Percentiles rank a stretch among this genome's conserved stretches.
Evolutionary conservation across 2,797 vertebrate genomes (phyloP).

Genomic region (Chaenodraco wilsoni): DNA sequence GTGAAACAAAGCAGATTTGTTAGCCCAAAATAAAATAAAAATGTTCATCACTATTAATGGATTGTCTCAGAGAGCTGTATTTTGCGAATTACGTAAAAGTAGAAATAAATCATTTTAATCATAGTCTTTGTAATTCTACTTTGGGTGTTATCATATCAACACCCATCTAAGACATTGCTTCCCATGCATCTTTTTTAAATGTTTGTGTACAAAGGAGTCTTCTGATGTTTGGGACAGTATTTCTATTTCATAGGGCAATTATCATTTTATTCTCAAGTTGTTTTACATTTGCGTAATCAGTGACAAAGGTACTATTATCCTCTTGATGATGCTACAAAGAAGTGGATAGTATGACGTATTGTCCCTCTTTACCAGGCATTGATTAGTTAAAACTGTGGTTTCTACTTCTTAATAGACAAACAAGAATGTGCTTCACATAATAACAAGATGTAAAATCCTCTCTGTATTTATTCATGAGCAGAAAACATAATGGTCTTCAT

Average conservation of each 20-base stretch:
- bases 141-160: slow-evolving; percentile 16
- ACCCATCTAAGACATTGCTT: slow-evolving; percentile 1
- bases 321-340: slow-evolving; percentile 18
- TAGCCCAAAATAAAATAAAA: neutral
- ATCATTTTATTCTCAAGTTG: slow-evolving; percentile 40
- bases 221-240: slow-evolving; percentile 12
- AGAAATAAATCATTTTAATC: slow-evolving; percentile 16
- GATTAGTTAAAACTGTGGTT: slow-evolving; percentile 29
- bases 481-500: slow-evolving; percentile 14
- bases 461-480: slow-evolving; percentile 34
- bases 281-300: slow-evolving; percentile 24
- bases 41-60: neutral
- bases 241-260: slow-evolving; percentile 34
- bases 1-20: neutral
- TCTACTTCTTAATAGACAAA: slow-evolving; percentile 26
- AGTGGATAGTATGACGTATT: slow-evolving; percentile 40
- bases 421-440: slow-evolving; percentile 29
- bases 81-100: neutral
- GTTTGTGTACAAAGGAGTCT: slow-evolving; percentile 23
- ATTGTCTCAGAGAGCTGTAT: neutral
- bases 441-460: slow-evolving; percentile 17
- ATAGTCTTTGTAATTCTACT: slow-evolving; percentile 3
- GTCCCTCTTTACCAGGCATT: slow-evolving; percentile 29
- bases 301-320: slow-evolving; percentile 46
- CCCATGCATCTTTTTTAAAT: slow-evolving; percentile 6